phyloP scores from a whole-genome alignment of 2,113 vertebrate genomes.

The Kryptolebias marmoratus region DNA sequence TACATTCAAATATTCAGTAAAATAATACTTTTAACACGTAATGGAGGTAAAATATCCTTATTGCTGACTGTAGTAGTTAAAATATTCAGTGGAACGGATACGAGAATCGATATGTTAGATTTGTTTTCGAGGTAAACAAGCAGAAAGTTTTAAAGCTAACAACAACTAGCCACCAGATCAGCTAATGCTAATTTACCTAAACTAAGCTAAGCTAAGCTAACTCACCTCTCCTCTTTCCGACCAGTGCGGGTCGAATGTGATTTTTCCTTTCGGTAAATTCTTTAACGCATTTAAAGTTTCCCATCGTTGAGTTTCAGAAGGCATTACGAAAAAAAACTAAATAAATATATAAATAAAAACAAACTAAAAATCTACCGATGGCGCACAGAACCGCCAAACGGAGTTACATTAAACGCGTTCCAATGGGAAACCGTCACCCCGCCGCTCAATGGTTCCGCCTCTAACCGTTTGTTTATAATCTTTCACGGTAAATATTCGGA shows the following conservation, averaged over 20 bases:
- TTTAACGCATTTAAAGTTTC: conserved; percentile 77
- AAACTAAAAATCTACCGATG: neutral
- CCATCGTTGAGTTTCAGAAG: conserved; percentile 70
- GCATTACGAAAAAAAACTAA: conserved; percentile 54
- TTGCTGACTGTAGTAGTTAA: no score
- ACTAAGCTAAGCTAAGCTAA: neutral
- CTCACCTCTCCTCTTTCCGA: conserved; percentile 76
- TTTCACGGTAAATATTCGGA: no score
- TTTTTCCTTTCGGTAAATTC: conserved; percentile 76
- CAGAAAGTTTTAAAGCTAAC: neutral
- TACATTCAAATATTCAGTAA: no score
- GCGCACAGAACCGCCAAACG: neutral
- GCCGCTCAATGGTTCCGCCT: conserved; percentile 4
- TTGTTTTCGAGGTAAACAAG: neutral
- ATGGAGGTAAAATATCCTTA: no score
- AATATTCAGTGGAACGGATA: neutral
- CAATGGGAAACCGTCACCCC: conserved; percentile 13
- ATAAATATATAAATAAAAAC: neutral
- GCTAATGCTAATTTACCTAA: neutral
- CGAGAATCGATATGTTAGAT: no score
- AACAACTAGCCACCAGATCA: neutral
- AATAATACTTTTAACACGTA: no score
- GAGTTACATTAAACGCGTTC: conserved; percentile 17
- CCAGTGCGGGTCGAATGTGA: conserved; percentile 72
- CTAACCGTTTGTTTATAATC: neutral